Evolutionary conservation across 2,888 invertebrate species (phyloP).

Genomic region (Oxystoma pomonae): DNA sequence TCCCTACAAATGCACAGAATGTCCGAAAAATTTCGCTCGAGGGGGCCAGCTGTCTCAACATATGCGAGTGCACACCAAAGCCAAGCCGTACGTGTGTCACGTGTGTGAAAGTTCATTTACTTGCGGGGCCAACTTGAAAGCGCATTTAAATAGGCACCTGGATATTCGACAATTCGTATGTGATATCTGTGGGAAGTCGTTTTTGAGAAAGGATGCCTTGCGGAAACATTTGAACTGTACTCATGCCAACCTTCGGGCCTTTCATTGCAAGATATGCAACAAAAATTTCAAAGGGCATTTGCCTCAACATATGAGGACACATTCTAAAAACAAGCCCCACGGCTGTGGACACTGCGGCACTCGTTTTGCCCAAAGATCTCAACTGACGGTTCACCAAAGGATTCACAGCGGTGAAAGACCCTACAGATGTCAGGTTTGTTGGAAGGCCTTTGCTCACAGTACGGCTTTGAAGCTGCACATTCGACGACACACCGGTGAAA

Average conservation of each 20-base stretch:
- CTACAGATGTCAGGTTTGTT: slow-evolving; percentile 76
- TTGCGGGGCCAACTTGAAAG: slow-evolving; percentile 58
- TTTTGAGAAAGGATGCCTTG: slow-evolving; percentile 69
- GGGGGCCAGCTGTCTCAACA: slow-evolving; percentile 75
- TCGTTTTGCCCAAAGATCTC: slow-evolving; percentile 78
- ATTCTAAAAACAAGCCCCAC: slow-evolving; percentile 71
- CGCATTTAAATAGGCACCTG: slow-evolving; percentile 66
- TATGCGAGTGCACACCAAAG: slow-evolving; percentile 67
- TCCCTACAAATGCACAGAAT: slow-evolving; percentile 60
- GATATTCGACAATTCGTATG: slow-evolving; percentile 75
- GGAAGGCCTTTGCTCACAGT: slow-evolving; percentile 77
- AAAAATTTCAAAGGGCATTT: slow-evolving; percentile 78
- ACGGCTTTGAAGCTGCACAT: slow-evolving; percentile 81
- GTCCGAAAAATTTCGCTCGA: slow-evolving; percentile 64
- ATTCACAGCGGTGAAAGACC: slow-evolving; percentile 83
- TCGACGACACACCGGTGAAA: slow-evolving; percentile 79
- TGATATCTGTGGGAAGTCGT: slow-evolving; percentile 75
- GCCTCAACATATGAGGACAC: slow-evolving; percentile 78
- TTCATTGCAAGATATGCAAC: slow-evolving; percentile 76
- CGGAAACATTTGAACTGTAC: slow-evolving; percentile 72
- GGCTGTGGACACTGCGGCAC: slow-evolving; percentile 75
- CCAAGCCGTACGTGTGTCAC: slow-evolving; percentile 68
- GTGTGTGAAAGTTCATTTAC: slow-evolving; percentile 70
- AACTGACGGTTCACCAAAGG: slow-evolving; percentile 77
- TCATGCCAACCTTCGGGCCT: slow-evolving; percentile 69